These are phyloP conservation scores for Anser cygnoides DNA, from an alignment of 2,113 vertebrate genomes.

Conservation along the genomic window DNA sequence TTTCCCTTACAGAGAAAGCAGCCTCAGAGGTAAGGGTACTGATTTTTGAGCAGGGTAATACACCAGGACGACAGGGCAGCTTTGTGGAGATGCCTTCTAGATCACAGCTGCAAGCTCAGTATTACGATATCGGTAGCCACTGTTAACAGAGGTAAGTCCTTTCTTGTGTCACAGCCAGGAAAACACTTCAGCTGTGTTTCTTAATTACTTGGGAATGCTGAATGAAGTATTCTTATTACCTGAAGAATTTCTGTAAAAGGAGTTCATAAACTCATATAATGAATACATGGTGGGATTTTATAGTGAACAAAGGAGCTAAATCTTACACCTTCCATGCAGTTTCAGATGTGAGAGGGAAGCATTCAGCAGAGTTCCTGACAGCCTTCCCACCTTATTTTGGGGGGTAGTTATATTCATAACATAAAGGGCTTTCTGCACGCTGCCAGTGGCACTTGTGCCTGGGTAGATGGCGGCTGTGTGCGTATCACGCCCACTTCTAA, in stretches of 20 bases:
- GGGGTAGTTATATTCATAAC: neutral
- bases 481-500: neutral
- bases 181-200: neutral
- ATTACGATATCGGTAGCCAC: neutral
- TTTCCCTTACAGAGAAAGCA: neutral
- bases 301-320: neutral
- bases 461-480: neutral
- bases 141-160: neutral
- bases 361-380: neutral
- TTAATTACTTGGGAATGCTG: neutral
- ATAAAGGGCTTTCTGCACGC: neutral
- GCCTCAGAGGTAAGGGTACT: neutral
- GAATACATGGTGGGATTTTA: neutral
- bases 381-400: neutral
- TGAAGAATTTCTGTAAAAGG: neutral
- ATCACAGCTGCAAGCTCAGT: neutral
- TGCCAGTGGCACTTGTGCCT: neutral
- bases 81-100: neutral
- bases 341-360: neutral
- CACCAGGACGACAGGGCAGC: neutral
- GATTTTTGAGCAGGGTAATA: neutral
- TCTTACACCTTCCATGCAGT: neutral
- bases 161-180: neutral
- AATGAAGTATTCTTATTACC: neutral
- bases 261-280: neutral